Conservation (phyloP, 2,797 vertebrate species). For the Pantherophis alleghaniensis region DNA sequence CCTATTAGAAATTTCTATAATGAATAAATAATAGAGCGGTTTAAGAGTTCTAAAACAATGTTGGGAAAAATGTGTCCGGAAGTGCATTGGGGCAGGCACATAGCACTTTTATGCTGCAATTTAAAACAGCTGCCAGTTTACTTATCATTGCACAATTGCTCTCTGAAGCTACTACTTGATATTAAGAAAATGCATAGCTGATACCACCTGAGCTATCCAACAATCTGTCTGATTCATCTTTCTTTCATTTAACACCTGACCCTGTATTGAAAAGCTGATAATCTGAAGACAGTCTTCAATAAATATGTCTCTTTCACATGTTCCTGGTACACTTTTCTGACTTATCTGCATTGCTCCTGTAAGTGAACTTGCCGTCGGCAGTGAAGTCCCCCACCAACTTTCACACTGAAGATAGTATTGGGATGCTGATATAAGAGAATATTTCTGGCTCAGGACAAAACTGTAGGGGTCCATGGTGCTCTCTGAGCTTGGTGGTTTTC, state of each 20-base stretch:
- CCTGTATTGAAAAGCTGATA: not conserved
- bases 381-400: not conserved
- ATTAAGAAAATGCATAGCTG: not conserved
- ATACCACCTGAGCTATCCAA: not conserved
- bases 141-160: not conserved
- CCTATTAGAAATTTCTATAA: not conserved
- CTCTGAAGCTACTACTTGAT: not conserved
- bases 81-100: not conserved
- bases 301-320: not conserved
- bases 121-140: not conserved
- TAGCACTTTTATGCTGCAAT: not conserved
- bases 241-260: not conserved
- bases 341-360: not conserved
- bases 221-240: not conserved
- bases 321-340: not conserved
- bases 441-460: not conserved
- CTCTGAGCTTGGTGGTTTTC: not conserved
- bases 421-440: not conserved
- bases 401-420: not conserved
- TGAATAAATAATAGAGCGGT: not conserved
- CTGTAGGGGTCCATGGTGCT: not conserved
- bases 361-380: not conserved
- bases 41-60: not conserved
- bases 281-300: not conserved
- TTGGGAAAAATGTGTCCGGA: not conserved